Conservation (phyloP, 2,888 invertebrate species). For the Limulus polyphemus region DNA sequence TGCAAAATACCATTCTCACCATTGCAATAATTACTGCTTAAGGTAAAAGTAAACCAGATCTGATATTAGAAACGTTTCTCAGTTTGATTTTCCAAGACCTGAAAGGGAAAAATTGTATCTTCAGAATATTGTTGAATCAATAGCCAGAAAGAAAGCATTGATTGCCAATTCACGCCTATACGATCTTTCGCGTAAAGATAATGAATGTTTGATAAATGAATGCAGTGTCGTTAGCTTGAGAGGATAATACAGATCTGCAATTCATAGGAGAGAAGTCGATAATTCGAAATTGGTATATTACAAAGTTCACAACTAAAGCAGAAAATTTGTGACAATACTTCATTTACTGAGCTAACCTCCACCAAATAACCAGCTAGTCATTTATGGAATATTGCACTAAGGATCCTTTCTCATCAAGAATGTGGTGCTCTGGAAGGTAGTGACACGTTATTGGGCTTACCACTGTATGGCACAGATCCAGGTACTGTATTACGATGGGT, state of each 20-base stretch:
- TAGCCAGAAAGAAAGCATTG: neutral
- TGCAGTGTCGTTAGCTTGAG: conserved; percentile 1
- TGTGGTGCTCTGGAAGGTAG: conserved; percentile 5
- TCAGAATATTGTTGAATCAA: conserved; percentile 1
- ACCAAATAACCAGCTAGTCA: neutral
- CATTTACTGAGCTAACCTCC: neutral
- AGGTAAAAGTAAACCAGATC: neutral
- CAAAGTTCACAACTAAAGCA: conserved; percentile 5
- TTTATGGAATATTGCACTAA: conserved; percentile 1
- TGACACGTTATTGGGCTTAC: conserved; percentile 1
- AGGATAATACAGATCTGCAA: conserved; percentile 2
- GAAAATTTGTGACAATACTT: too few relatives aligned
- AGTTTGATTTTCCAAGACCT: too few relatives aligned
- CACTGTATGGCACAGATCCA: conserved; percentile 2
- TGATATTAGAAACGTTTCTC: neutral
- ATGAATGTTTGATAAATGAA: neutral
- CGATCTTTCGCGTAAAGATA: too few relatives aligned
- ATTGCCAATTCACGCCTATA: too few relatives aligned
- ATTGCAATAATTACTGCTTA: conserved; percentile 2
- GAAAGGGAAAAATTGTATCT: too few relatives aligned
- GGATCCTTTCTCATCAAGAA: neutral
- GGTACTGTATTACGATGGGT: neutral
- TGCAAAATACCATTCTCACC: conserved; percentile 2
- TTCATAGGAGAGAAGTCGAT: conserved; percentile 2
- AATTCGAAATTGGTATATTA: too few relatives aligned